Evolutionary conservation across 2,113 vertebrate genomes (phyloP).

Genomic region (Microcebus griseorufus): DNA sequence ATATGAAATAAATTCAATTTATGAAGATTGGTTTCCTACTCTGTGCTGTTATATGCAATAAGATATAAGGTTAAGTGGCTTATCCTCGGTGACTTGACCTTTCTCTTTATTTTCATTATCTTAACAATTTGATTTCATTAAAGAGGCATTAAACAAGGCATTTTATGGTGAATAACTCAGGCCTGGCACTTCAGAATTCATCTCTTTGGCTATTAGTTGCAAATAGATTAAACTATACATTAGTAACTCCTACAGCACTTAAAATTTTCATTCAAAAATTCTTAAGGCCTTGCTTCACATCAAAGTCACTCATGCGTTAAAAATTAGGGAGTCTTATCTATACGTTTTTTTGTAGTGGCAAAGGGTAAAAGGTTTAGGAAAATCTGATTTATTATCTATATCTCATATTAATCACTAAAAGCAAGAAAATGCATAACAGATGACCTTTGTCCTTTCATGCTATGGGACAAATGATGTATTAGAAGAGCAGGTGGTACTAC

Average conservation of each 20-base stretch:
- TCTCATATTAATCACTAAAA: slow-evolving; percentile 1
- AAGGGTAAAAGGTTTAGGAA: neutral
- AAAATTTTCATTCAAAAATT: slow-evolving; percentile 12
- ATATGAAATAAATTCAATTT: slow-evolving; percentile 77
- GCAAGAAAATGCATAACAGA: neutral
- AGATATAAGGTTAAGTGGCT: slow-evolving; percentile 78
- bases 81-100: slow-evolving; percentile 72
- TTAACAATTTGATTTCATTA: slow-evolving; percentile 78
- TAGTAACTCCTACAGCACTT: neutral
- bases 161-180: slow-evolving; percentile 53
- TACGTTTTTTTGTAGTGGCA: neutral
- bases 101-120: slow-evolving; percentile 78
- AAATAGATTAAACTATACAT: neutral
- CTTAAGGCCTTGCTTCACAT: slow-evolving; percentile 17
- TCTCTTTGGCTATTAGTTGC: slow-evolving; percentile 39
- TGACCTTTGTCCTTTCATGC: neutral
- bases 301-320: neutral
- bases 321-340: neutral
- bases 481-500: neutral
- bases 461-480: neutral
- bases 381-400: slow-evolving; percentile 26
- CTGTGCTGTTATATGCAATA: slow-evolving; percentile 56
- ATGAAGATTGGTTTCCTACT: slow-evolving; percentile 65
- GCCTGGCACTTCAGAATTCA: slow-evolving; percentile 57
- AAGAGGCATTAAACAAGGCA: slow-evolving; percentile 77